These are phyloP conservation scores for Alectura lathami DNA, from an alignment of 2,113 vertebrate genomes.

Conservation along the genomic window DNA sequence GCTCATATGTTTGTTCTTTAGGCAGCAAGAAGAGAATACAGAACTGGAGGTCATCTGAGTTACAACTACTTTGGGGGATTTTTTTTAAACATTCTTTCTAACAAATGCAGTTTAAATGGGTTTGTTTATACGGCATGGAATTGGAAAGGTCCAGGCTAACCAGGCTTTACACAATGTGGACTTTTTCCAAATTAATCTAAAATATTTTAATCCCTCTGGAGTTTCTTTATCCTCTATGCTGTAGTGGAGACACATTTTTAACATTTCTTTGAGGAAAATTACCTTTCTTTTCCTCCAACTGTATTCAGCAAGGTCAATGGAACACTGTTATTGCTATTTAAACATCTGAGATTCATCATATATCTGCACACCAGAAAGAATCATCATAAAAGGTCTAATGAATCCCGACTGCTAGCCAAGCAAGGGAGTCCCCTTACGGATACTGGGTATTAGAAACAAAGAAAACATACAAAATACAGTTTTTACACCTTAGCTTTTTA, in stretches of 20 bases:
- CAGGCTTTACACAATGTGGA: constrained; percentile 55
- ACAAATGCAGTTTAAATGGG: constrained; percentile 56
- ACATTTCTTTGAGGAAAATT: constrained; percentile 71
- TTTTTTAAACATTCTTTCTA: constrained; percentile 30
- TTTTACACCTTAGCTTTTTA: not conserved
- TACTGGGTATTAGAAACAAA: constrained; percentile 23
- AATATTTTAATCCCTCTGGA: constrained; percentile 71
- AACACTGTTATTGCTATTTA: constrained; percentile 62
- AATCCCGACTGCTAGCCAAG: constrained; percentile 47
- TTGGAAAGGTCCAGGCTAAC: constrained; percentile 53
- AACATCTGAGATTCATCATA: constrained; percentile 72
- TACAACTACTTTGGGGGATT: constrained; percentile 52
- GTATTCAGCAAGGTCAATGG: constrained; percentile 63
- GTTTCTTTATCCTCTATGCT: constrained; percentile 72
- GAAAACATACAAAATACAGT: not conserved
- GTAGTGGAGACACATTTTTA: constrained; percentile 66
- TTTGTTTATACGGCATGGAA: constrained; percentile 57
- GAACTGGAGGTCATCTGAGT: constrained; percentile 64
- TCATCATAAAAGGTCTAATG: constrained; percentile 69
- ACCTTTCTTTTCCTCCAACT: constrained; percentile 55
- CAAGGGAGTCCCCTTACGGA: constrained; percentile 38
- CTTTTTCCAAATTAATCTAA: constrained; percentile 69
- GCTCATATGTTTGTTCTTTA: constrained; percentile 50
- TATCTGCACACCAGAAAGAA: constrained; percentile 69
- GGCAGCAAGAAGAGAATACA: constrained; percentile 41